Evolutionary conservation across 1,140 invertebrate species (phyloP), one percentile per base, ranked within the genome.

Genomic region (Anagrus nilaparvatae): DNA sequence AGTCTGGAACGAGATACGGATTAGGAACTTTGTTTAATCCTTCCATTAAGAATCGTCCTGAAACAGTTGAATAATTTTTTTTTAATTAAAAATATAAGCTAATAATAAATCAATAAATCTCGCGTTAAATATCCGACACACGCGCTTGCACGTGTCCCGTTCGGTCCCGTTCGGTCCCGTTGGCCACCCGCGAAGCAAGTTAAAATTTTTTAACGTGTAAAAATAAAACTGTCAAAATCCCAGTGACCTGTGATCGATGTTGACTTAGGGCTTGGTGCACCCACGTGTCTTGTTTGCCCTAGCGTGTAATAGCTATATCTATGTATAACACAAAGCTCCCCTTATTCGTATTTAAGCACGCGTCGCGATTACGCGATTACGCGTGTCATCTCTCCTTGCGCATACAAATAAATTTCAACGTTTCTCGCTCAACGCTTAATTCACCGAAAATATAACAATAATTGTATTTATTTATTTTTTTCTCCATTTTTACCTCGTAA

Each of bases 331-430:
- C 50, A 64, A 67, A 65, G 59, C 61, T 64, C 61, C 64, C 63
- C 54, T 51, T 58, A 65, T 60, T 56, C 56, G 54, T 63, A 65
- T 57, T 63, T 61, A 50, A 60, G 63, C 66, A 69, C 66, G 64
- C 64, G 63, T 61, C 58, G 58, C 60, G 63, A 67, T 68, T 67
- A 68, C 61, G 63, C 63, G 65, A 67, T 68, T 68, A 67, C 64
- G 64, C 61, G 65, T 65, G 61, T 69, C 60, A 63, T 60, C 55
- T 60, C 54, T 53, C 49, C 31, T 49, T 43, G 24, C 39, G 38
- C 25, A 23, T 24, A n/a, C n/a, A n/a, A n/a, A n/a, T n/a, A n/a
- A n/a, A n/a, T n/a, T n/a, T n/a, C n/a, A n/a, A n/a, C n/a, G n/a
- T n/a, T n/a, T n/a, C n/a, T n/a, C n/a, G n/a, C n/a, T n/a, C n/a